These are phyloP conservation scores for Troides oblongomaculatus DNA, from an alignment of 2,888 invertebrate genomes.

Conservation along the genomic window DNA sequence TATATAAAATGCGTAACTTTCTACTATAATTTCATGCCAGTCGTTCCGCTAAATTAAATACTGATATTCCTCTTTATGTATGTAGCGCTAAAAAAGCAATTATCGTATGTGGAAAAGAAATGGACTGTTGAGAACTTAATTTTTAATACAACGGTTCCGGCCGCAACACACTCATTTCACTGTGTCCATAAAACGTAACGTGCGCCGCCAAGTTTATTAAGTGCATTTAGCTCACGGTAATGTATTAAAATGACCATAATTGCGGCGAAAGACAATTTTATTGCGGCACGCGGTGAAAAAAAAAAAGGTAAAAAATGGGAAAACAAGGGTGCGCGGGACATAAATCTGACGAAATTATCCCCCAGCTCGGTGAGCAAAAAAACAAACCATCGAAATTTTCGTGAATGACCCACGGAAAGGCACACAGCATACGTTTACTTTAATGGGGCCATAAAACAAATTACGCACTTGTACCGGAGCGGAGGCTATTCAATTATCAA, in stretches of 20 bases:
- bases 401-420: conserved; percentile 27
- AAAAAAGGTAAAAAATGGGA: conserved; percentile 22
- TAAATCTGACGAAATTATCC: conserved; percentile 30
- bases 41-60: background rate
- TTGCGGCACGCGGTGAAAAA: conserved; percentile 2
- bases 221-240: conserved; percentile 6
- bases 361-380: conserved; percentile 16
- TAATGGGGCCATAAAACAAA: conserved; percentile 36
- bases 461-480: conserved; percentile 26
- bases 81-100: background rate
- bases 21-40: too few relatives aligned
- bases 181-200: background rate
- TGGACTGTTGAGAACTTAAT: conserved; percentile 4
- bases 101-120: background rate
- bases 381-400: conserved; percentile 30
- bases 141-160: conserved; percentile 1
- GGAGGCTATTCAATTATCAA: conserved; percentile 20
- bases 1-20: too few relatives aligned
- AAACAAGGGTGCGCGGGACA: conserved; percentile 27
- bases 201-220: conserved; percentile 11
- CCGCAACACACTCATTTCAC: background rate
- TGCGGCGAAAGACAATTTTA: conserved; percentile 12
- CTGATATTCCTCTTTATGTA: background rate
- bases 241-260: conserved; percentile 13
- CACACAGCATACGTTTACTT: conserved; percentile 16